phyloP scores from a whole-genome alignment of 2,888 invertebrate genomes.

The Rotaria sp. region DNA sequence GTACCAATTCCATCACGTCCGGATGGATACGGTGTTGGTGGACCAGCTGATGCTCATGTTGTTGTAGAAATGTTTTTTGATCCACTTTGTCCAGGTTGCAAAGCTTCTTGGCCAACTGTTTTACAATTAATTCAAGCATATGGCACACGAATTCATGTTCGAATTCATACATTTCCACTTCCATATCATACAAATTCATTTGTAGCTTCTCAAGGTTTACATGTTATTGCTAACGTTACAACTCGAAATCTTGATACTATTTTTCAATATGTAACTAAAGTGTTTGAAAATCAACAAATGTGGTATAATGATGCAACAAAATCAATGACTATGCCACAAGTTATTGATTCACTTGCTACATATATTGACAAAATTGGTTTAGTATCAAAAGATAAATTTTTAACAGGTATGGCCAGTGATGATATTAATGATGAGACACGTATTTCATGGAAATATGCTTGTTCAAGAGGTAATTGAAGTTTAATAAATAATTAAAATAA shows the following conservation, averaged over 20 bases:
- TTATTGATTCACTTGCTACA: constrained; percentile 33
- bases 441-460: constrained; percentile 47
- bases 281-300: constrained; percentile 42
- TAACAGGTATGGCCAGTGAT: not conserved
- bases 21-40: constrained; percentile 45
- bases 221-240: constrained; percentile 42
- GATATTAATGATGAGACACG: constrained; percentile 43
- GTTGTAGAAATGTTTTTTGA: constrained; percentile 48
- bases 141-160: constrained; percentile 45
- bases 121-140: constrained; percentile 46
- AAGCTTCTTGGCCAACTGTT: constrained; percentile 44
- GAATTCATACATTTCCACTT: constrained; percentile 47
- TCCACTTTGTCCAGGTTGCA: constrained; percentile 47
- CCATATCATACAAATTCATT: constrained; percentile 49
- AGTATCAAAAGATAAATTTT: not conserved
- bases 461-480: constrained; percentile 41
- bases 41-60: constrained; percentile 43
- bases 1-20: constrained; percentile 45
- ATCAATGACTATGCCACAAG: constrained; percentile 42
- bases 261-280: constrained; percentile 43
- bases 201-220: constrained; percentile 45
- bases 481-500: not conserved
- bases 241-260: constrained; percentile 39
- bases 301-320: constrained; percentile 43
- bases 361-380: not conserved